Evolutionary conservation across 2,888 invertebrate genomes (phyloP).

Genomic region (Cactoblastis cactorum): DNA sequence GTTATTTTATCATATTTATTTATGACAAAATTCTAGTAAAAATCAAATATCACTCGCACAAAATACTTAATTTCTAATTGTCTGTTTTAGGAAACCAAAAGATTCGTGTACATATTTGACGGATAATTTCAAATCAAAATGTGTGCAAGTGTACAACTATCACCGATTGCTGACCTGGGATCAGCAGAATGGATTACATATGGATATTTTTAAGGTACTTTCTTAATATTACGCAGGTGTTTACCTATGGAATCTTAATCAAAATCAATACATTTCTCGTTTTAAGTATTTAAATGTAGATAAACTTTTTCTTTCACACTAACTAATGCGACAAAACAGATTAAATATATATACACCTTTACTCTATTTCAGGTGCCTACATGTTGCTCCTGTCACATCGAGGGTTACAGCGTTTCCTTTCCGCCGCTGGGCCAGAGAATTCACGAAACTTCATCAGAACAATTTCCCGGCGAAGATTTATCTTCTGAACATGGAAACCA

Average conservation of each 20-base stretch:
- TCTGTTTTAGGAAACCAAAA: constrained; percentile 82
- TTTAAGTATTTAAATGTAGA: neutral
- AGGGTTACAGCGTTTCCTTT: constrained; percentile 85
- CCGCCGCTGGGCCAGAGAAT: constrained; percentile 80
- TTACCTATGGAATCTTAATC: too few species aligned
- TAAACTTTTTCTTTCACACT: constrained; percentile 9
- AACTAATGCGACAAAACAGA: too few species aligned
- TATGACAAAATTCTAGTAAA: too few species aligned
- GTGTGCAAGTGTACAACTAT: constrained; percentile 90
- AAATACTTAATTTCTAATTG: too few species aligned
- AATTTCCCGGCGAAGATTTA: constrained; percentile 78
- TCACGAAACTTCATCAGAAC: constrained; percentile 71
- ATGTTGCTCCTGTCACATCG: constrained; percentile 90
- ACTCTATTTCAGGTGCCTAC: constrained; percentile 81
- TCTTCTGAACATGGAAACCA: constrained; percentile 67
- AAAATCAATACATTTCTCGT: too few species aligned
- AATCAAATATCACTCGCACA: too few species aligned
- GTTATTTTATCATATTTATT: too few species aligned
- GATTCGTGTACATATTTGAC: constrained; percentile 88
- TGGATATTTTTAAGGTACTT: constrained; percentile 91
- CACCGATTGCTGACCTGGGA: constrained; percentile 91
- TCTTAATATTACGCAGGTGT: too few species aligned
- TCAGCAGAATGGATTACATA: constrained; percentile 86
- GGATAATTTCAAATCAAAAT: constrained; percentile 88
- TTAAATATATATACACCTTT: too few species aligned